A percentile compares a stretch with the other conserved stretches of the same genome.
Conservation (phyloP, 2,797 vertebrate species). For the Malurus splendens region DNA sequence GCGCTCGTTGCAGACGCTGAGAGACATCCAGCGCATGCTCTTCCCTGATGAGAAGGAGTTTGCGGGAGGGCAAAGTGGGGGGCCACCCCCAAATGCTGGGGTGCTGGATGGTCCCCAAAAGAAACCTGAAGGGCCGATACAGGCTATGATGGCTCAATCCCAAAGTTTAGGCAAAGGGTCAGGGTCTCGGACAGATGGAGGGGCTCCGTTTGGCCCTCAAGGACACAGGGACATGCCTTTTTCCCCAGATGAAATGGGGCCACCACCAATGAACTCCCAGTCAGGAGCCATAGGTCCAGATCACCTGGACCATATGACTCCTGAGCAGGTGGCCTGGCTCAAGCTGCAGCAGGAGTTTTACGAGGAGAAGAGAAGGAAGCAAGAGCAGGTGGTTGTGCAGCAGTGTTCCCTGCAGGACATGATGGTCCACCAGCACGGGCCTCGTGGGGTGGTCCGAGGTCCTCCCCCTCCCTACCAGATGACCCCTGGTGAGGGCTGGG, state of each 20-base stretch:
- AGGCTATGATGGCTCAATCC: slow-evolving; percentile 98
- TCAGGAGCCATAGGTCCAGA: slow-evolving; percentile 78
- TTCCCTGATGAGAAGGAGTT: slow-evolving; percentile 93
- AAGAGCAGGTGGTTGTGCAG: slow-evolving; percentile 89
- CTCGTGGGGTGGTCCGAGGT: slow-evolving; percentile 89
- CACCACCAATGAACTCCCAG: slow-evolving; percentile 83
- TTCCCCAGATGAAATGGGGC: slow-evolving; percentile 93
- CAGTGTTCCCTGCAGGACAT: slow-evolving; percentile 94
- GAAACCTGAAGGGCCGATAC: slow-evolving; percentile 89
- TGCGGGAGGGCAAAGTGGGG: slow-evolving; percentile 70
- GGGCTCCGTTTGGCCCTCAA: slow-evolving; percentile 87
- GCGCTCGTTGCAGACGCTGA: slow-evolving; percentile 81
- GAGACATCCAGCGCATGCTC: slow-evolving; percentile 98
- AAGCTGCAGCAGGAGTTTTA: slow-evolving; percentile 98
- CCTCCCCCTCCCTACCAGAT: slow-evolving; percentile 97
- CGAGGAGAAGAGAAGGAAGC: slow-evolving; percentile 96
- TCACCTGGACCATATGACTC: slow-evolving; percentile 95
- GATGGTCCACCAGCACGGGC: slow-evolving; percentile 95
- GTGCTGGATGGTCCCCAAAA: slow-evolving; percentile 78
- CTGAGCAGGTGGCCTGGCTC: slow-evolving; percentile 96
- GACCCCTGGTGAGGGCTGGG: slow-evolving; percentile 93
- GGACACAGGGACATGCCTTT: slow-evolving; percentile 94
- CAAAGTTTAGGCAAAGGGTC: slow-evolving; percentile 93
- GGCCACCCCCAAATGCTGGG: slow-evolving; percentile 65
- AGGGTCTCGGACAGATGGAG: slow-evolving; percentile 89